Conservation (phyloP, 2,888 invertebrate species). For the Euproctis similis region DNA sequence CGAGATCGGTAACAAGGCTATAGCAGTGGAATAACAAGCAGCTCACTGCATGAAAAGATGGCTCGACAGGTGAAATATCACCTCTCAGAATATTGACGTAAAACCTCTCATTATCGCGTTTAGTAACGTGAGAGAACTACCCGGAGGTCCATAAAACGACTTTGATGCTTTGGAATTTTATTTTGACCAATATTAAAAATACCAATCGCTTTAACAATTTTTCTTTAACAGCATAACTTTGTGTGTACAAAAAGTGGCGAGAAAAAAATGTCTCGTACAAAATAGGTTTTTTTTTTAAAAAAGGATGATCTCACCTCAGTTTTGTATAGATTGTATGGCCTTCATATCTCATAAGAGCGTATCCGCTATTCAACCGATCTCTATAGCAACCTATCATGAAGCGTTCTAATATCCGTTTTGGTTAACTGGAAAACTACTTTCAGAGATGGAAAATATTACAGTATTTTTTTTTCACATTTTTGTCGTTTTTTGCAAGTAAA, state of each 20-base stretch:
- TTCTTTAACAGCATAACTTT: conserved; percentile 7
- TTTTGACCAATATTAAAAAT: no score
- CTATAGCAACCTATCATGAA: conserved; percentile 10
- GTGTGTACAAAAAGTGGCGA: conserved; percentile 5
- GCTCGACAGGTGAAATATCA: no score
- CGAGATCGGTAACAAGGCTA: no score
- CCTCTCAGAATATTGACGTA: no score
- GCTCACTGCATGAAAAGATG: no score
- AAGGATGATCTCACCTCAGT: conserved; percentile 16
- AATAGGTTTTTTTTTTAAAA: conserved; percentile 20
- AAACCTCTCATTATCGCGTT: no score
- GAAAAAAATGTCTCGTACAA: conserved; percentile 16
- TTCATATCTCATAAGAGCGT: conserved; percentile 15
- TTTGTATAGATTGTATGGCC: conserved; percentile 16
- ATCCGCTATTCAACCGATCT: conserved; percentile 21
- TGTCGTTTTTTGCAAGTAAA: conserved; percentile 6
- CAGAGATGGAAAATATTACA: conserved; percentile 1
- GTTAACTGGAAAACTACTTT: conserved; percentile 3
- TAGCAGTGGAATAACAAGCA: no score
- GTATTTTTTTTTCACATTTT: conserved; percentile 2
- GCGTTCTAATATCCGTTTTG: conserved; percentile 19
- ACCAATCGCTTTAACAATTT: no score
- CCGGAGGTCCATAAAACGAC: no score
- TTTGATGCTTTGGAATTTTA: no score
- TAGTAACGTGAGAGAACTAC: no score